phyloP scores from a whole-genome alignment of 2,888 invertebrate species.

The Lycophotia porphyrea region DNA sequence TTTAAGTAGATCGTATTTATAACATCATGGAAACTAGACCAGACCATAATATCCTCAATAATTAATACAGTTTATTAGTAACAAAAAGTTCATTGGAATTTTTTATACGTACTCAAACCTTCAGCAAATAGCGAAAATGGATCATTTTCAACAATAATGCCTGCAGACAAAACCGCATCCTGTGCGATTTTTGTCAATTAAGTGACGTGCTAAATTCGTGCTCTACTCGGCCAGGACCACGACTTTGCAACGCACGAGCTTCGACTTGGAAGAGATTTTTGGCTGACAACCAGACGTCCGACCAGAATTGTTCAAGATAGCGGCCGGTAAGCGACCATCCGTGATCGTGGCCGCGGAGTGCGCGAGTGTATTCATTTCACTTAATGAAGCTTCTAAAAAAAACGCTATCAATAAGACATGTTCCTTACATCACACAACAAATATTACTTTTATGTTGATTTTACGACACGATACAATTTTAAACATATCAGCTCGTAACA shows the following conservation, averaged over 20 bases:
- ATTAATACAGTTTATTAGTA: constrained; percentile 10
- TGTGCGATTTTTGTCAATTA: not conserved
- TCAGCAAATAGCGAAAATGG: not conserved
- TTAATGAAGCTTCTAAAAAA: not conserved
- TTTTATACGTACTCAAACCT: not conserved
- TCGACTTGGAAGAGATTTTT: too few relatives aligned
- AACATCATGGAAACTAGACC: not conserved
- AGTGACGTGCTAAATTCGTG: too few relatives aligned
- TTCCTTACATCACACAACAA: constrained; percentile 58
- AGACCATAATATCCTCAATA: constrained; percentile 21
- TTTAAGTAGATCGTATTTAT: constrained; percentile 12
- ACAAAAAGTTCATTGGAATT: not conserved
- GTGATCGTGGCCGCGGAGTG: too few relatives aligned
- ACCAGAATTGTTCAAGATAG: too few relatives aligned
- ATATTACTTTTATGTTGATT: constrained; percentile 72
- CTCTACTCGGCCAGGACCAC: too few relatives aligned
- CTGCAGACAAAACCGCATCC: accelerated
- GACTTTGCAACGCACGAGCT: too few relatives aligned
- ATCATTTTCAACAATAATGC: not conserved
- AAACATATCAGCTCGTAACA: constrained; percentile 66
- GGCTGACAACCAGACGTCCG: too few relatives aligned
- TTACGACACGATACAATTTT: constrained; percentile 70
- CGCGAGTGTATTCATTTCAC: too few relatives aligned
- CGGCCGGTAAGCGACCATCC: too few relatives aligned
- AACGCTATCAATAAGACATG: constrained; percentile 46